These are phyloP conservation scores for Protomyctophum bolini DNA, from an alignment of 2,113 vertebrate species.

Conservation along the genomic window DNA sequence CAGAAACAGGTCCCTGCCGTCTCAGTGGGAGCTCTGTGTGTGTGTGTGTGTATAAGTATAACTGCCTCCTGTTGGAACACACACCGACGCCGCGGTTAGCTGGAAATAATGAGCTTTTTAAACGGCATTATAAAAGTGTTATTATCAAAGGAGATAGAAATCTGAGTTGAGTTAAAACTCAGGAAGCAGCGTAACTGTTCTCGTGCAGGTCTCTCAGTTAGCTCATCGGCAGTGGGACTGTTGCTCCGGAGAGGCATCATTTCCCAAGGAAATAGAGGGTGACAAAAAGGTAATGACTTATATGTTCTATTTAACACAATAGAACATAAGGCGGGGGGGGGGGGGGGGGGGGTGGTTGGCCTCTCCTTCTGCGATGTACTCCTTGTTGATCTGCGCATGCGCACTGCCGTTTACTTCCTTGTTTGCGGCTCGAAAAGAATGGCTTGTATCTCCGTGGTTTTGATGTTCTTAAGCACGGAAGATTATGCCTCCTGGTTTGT, in stretches of 20 bases:
- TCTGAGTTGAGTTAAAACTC: slow-evolving; percentile 51
- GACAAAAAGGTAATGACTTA: too few species aligned
- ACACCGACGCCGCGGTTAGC: slow-evolving; percentile 9
- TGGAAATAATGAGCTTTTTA: slow-evolving; percentile 38
- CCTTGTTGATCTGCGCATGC: too few species aligned
- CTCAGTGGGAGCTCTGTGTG: slow-evolving; percentile 27
- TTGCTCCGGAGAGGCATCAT: background rate
- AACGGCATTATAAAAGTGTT: slow-evolving; percentile 44
- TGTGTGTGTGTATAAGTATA: background rate
- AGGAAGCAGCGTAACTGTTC: slow-evolving; percentile 43
- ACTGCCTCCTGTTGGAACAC: slow-evolving; percentile 15
- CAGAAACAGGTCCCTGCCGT: slow-evolving; percentile 22
- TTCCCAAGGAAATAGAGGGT: too few species aligned
- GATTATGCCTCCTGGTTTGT: too few species aligned
- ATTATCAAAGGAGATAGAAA: slow-evolving; percentile 39
- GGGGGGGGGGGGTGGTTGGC: too few species aligned
- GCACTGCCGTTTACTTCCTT: too few species aligned
- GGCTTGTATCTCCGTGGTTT: too few species aligned
- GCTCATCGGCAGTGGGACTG: slow-evolving; percentile 23
- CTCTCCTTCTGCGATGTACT: too few species aligned
- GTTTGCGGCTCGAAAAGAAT: too few species aligned
- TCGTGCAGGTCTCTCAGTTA: slow-evolving; percentile 46
- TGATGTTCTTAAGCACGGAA: too few species aligned
- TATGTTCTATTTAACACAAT: too few species aligned
- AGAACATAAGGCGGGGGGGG: too few species aligned